Conservation (phyloP, 2,888 invertebrate genomes). For the Campaea margaritaria region DNA sequence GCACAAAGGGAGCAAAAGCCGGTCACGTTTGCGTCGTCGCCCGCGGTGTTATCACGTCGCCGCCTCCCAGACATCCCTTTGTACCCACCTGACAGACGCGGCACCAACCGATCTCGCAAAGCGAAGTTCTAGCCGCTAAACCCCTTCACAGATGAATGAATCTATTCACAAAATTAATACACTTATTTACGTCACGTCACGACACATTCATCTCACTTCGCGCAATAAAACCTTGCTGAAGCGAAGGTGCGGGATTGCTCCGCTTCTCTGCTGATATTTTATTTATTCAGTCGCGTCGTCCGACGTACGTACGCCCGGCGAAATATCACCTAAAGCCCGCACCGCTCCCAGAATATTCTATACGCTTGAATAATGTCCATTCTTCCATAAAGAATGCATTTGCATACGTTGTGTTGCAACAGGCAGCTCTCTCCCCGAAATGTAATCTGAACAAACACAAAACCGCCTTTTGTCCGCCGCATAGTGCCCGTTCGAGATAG, state of each 20-base stretch:
- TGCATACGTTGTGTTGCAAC: constrained; percentile 64
- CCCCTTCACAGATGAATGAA: constrained; percentile 37
- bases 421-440: constrained; percentile 53
- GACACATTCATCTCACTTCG: constrained; percentile 37
- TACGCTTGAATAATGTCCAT: constrained; percentile 70
- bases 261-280: constrained; percentile 61
- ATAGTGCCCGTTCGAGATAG: constrained; percentile 56
- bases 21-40: constrained; percentile 57
- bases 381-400: constrained; percentile 73
- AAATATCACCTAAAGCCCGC: constrained; percentile 63
- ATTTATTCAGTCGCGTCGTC: constrained; percentile 66
- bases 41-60: constrained; percentile 64
- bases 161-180: constrained; percentile 42
- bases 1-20: constrained; percentile 41
- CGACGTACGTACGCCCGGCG: constrained; percentile 50
- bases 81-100: constrained; percentile 64
- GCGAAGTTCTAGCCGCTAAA: constrained; percentile 42
- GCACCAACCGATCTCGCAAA: constrained; percentile 54
- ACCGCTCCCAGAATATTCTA: constrained; percentile 68
- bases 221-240: constrained; percentile 43
- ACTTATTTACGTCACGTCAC: constrained; percentile 35
- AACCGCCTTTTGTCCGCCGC: constrained; percentile 58
- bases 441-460: constrained; percentile 64
- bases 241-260: constrained; percentile 48
- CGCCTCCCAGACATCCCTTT: constrained; percentile 56